Conservation (phyloP, 2,888 invertebrate genomes). For the Chloromyia formosa region DNA sequence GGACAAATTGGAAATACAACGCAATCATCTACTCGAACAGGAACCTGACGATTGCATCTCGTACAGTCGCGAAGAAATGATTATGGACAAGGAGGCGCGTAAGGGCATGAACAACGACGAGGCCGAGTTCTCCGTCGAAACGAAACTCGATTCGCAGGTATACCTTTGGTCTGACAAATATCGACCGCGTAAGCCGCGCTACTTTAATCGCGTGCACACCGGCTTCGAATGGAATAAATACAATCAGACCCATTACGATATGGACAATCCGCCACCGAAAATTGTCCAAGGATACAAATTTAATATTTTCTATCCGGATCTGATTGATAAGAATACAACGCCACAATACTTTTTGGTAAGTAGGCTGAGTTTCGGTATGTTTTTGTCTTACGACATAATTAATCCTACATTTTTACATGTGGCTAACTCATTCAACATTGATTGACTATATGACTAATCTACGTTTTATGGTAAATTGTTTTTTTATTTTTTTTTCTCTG, state of each 20-base stretch:
- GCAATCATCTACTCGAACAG: slow-evolving; percentile 72
- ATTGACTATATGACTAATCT: no score
- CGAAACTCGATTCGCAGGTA: slow-evolving; percentile 83
- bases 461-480: not conserved
- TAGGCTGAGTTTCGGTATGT: slow-evolving; percentile 47
- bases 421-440: no score
- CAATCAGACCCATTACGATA: slow-evolving; percentile 99
- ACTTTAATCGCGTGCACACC: slow-evolving; percentile 95
- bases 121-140: slow-evolving; percentile 91
- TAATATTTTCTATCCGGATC: slow-evolving; percentile 99
- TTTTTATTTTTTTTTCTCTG: slow-evolving; percentile 55
- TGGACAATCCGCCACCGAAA: slow-evolving; percentile 99
- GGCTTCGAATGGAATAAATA: slow-evolving; percentile 99
- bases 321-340: slow-evolving; percentile 91
- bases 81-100: slow-evolving; percentile 81
- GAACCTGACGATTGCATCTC: slow-evolving; percentile 70
- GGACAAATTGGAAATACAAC: slow-evolving; percentile 76
- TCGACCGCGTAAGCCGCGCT: slow-evolving; percentile 94
- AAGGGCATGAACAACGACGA: slow-evolving; percentile 88
- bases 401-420: no score
- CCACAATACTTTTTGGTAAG: slow-evolving; percentile 91
- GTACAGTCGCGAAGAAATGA: slow-evolving; percentile 66
- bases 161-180: slow-evolving; percentile 95
- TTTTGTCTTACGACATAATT: slow-evolving; percentile 9
- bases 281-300: slow-evolving; percentile 99